Evolutionary conservation across 2,888 invertebrate genomes (phyloP), one percentile per base, ranked within the genome.

Genomic region (Rotaria sp.): DNA sequence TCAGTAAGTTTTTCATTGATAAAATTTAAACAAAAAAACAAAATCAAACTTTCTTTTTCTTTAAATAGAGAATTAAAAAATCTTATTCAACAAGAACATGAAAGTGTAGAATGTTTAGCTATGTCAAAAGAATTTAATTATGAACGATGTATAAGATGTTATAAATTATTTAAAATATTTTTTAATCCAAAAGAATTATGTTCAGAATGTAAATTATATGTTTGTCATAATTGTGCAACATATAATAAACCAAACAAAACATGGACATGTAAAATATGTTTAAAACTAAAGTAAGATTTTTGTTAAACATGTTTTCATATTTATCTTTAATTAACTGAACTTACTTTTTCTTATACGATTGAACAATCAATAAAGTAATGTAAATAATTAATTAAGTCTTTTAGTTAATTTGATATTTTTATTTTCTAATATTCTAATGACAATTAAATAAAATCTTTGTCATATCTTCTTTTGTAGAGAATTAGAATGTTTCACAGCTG

Each of bases 151-250:
- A 89, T 90, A 84, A 88, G 90, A 48, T 91, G 91, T 85, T 89
- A 88, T 87, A 88, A 88, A 85, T 87, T 88, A 5, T 91, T 91
- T 87, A 90, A 90, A 57, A 88, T 90, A 85, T 88, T 91, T 35
- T 90, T 91, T 87, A 90, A 90, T 87, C 89, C 90, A 26, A 89
- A 89, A 85, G 89, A 89, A 85, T 87, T 88, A 18, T 91, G 91
- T 88, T 87, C 88, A 50, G 85, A 86, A 26, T 91, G 91, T 88
- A 87, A 89, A 5, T 89, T 89, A 59, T 89, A 88, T 87, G 89
- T 91, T 85, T 91, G 91, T 88, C 90, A 90, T 85, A 88, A 88
- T 45, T 91, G 91, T 88, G 88, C 89, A 26, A 85, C 87, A 35
- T 90, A 89, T 86, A 88, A 89, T 75, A 87, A 88, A 10, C 87